These are phyloP conservation scores for Sula dactylatra DNA, from an alignment of 2,113 vertebrate species.

Conservation along the genomic window DNA sequence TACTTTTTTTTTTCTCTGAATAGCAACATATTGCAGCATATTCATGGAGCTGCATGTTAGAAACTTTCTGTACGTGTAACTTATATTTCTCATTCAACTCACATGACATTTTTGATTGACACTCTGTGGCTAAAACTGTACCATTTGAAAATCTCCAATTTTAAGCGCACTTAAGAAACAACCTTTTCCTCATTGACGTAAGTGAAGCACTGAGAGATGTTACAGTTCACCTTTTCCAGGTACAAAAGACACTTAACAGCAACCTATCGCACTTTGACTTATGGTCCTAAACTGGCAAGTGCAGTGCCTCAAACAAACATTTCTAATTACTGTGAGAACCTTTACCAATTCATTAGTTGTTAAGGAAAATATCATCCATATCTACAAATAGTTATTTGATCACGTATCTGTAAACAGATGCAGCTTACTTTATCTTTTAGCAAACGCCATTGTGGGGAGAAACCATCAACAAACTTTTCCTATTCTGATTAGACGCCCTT, in stretches of 20 bases:
- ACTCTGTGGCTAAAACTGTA: neutral
- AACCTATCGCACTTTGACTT: neutral
- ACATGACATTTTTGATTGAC: neutral
- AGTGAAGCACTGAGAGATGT: neutral
- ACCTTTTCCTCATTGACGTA: neutral
- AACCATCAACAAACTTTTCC: neutral
- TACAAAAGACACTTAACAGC: slow-evolving; percentile 15
- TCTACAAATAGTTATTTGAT: neutral
- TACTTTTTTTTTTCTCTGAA: neutral
- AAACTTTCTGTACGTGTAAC: neutral
- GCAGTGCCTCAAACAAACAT: neutral
- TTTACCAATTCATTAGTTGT: neutral
- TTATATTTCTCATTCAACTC: neutral
- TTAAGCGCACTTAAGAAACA: neutral
- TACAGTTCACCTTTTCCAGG: slow-evolving; percentile 5
- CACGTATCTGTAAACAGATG: neutral
- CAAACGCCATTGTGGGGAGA: neutral
- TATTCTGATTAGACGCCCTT: neutral
- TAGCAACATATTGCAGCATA: neutral
- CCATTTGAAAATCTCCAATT: neutral
- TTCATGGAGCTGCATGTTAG: neutral
- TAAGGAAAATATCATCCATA: neutral
- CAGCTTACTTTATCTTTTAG: neutral
- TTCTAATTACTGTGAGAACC: neutral
- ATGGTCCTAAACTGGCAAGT: neutral